Evolutionary conservation across 2,797 vertebrate genomes (phyloP).

Genomic region (Etheostoma nigrum): DNA sequence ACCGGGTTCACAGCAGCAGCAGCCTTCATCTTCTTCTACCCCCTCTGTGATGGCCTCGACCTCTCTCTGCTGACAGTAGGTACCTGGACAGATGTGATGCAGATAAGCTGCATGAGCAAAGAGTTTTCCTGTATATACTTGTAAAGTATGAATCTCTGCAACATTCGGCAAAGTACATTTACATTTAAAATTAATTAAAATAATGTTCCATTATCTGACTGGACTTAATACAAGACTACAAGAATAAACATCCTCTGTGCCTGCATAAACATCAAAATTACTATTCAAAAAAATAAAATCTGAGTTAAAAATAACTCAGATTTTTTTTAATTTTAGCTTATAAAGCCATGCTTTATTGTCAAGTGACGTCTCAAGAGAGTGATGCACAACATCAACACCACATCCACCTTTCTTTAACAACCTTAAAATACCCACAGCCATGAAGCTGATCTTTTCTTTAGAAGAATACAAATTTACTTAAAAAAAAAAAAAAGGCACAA

Average conservation of each 20-base stretch:
- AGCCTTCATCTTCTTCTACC: slow-evolving; percentile 98
- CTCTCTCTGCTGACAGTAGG: slow-evolving; percentile 98
- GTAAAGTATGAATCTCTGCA: neutral
- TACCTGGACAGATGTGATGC: slow-evolving; percentile 83
- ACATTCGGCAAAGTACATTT: neutral
- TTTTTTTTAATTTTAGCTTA: slow-evolving; percentile 6
- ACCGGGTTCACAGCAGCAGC: slow-evolving; percentile 98
- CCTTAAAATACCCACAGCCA: slow-evolving; percentile 12
- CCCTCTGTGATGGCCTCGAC: slow-evolving; percentile 99
- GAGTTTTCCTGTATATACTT: neutral
- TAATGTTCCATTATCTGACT: neutral
- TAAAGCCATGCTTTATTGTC: slow-evolving; percentile 1
- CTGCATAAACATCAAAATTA: neutral
- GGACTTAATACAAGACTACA: neutral
- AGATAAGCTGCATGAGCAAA: neutral
- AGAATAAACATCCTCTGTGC: neutral
- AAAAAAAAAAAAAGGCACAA: neutral
- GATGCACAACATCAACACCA: neutral
- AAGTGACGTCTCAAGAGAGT: slow-evolving; percentile 4
- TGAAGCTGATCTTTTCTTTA: neutral
- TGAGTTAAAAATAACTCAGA: neutral
- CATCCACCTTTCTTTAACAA: slow-evolving; percentile 2
- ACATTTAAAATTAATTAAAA: neutral
- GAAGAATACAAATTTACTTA: neutral
- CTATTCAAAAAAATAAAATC: no score